phyloP scores from a whole-genome alignment of 92 coral and sea anemone species.

The Ricordea florida region DNA sequence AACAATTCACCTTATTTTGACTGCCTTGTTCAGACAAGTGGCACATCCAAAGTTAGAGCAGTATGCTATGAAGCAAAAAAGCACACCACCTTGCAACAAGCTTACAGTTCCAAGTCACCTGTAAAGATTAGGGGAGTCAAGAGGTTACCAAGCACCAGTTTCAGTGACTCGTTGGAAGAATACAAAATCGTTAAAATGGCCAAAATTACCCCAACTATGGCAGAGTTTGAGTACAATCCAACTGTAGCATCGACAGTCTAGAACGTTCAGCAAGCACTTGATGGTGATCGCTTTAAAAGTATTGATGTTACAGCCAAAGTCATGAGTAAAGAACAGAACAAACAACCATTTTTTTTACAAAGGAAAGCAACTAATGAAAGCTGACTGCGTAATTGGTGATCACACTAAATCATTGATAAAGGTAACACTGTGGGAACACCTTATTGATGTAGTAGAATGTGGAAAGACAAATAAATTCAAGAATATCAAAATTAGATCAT shows the following conservation, averaged over 20 bases:
- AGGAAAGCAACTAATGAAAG: conserved; percentile 63
- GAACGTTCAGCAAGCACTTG: conserved; percentile 58
- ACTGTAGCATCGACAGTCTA: conserved; percentile 45
- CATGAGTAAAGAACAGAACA: conserved; percentile 42
- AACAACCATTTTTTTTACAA: conserved; percentile 49
- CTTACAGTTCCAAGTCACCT: conserved; percentile 50
- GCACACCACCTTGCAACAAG: conserved; percentile 58
- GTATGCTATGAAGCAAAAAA: conserved; percentile 52
- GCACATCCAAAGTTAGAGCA: conserved; percentile 53
- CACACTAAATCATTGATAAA: conserved; percentile 53
- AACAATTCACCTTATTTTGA: conserved; percentile 68
- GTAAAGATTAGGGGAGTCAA: conserved; percentile 57
- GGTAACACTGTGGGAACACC: conserved; percentile 64
- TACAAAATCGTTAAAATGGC: conserved; percentile 53
- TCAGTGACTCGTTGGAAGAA: conserved; percentile 55
- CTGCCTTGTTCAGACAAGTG: conserved; percentile 54
- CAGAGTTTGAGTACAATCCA: conserved; percentile 48
- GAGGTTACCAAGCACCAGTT: conserved; percentile 51
- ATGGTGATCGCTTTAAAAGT: conserved; percentile 49
- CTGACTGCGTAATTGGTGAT: conserved; percentile 60
- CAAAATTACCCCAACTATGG: conserved; percentile 56
- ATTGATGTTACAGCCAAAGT: conserved; percentile 68
- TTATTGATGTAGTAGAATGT: conserved; percentile 51
- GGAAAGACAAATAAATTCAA: conserved; percentile 57
- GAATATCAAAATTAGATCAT: conserved; percentile 55